Base-by-base conservation (phyloP, 2,113 vertebrate species). In the Thymallus thymallus region DNA sequence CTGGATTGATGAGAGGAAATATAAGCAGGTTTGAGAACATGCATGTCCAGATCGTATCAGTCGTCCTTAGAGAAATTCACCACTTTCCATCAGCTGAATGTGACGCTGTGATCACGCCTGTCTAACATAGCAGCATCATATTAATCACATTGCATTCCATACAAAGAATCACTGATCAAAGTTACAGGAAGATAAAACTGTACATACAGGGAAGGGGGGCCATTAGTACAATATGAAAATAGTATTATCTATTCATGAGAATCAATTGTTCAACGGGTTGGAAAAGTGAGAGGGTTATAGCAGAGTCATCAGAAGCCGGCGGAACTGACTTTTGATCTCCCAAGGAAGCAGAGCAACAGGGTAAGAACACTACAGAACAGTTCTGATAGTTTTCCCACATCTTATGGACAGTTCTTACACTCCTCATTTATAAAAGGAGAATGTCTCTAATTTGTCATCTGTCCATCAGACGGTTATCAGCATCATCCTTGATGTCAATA, bases 81-180 rank as follows among this genome's bases (percentile, higher is more conserved):
- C 65, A 30, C 66, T 68, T 41, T 41, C 73, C 68, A 68, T 78
- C 63, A 0, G 74, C 76, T 74, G 75, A 85, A 83, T 48, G 76
- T 66, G 75, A 82, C 68, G 10, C 75, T 78, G 51, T 72, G 73
- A 80, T 76, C 83, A 82, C 79, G 84, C 86, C 82, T 74, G 75
- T 80, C 82, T 84, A 82, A 85, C 87, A 87, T 90, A 89, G 90
- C 90, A 91, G 90, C 90, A 88, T 90, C 64, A 82, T 89, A 76
- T 88, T 82, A 79, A 84, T 91, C 90, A 91, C 89, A 91, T 89
- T 90, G 88, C 85, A 86, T 72, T 81, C 23, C 58, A 69, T 63
- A 69, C 75, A 82, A 84, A 84, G 81, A 63, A 80, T 84, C 76
- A 71, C 75, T 83, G 82, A 76, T 72, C 78, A 73, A 77, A 81